A percentile compares a stretch with the other conserved stretches of the same genome.
phyloP scores from a whole-genome alignment of 2,797 vertebrate species.

The Telmatherina bonti region DNA sequence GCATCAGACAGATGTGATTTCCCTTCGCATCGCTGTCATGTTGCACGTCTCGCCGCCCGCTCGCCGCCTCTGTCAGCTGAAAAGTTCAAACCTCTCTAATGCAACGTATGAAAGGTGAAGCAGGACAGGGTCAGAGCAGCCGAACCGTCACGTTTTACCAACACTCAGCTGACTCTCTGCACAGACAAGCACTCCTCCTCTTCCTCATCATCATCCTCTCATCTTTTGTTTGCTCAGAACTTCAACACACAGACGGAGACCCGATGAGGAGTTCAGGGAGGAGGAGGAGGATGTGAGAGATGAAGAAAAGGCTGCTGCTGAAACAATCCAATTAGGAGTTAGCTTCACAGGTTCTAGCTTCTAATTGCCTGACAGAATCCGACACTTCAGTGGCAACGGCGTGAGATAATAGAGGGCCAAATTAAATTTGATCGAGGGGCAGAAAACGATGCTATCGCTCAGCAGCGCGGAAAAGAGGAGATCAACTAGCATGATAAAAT shows the following conservation, averaged over 20 bases:
- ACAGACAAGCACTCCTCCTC: constrained; percentile 52
- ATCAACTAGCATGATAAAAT: constrained; percentile 96
- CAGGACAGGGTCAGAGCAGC: constrained; percentile 63
- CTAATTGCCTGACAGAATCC: constrained; percentile 99
- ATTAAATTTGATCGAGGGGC: constrained; percentile 99
- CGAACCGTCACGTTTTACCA: constrained; percentile 55
- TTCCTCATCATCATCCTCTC: constrained; percentile 27
- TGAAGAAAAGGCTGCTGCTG: constrained; percentile 89
- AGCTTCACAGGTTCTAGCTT: constrained; percentile 99
- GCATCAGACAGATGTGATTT: constrained; percentile 40
- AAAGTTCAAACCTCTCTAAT: constrained; percentile 59
- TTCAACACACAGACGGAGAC: constrained; percentile 69
- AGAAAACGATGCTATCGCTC: constrained; percentile 98
- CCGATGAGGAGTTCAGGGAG: constrained; percentile 50
- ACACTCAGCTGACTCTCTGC: constrained; percentile 52
- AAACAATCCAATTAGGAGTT: constrained; percentile 99
- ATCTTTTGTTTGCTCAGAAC: constrained; percentile 78
- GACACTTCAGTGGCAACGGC: constrained; percentile 99
- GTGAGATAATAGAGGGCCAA: constrained; percentile 99
- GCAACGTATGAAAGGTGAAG: constrained; percentile 54
- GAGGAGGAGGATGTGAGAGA: background rate
- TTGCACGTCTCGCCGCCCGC: constrained; percentile 33
- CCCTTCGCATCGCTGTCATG: constrained; percentile 31
- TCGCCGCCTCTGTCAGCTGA: constrained; percentile 53
- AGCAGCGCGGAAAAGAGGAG: constrained; percentile 91